Evolutionary conservation across 2,113 vertebrate genomes (phyloP).

Genomic region (Pelecanoides urinatrix): DNA sequence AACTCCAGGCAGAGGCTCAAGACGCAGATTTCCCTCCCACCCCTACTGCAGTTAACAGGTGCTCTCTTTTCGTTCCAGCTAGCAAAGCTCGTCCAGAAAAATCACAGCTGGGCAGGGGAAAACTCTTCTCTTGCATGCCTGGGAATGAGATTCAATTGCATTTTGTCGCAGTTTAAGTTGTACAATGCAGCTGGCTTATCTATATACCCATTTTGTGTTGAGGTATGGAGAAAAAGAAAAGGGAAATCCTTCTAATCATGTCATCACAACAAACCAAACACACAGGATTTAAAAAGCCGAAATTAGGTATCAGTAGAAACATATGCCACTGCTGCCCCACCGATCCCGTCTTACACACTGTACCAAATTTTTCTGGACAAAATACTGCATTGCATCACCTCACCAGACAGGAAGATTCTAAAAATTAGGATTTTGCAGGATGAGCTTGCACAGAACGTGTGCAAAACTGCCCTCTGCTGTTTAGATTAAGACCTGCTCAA

Average conservation of each 20-base stretch:
- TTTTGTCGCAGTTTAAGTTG: not conserved
- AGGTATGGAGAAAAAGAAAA: not conserved
- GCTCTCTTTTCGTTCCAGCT: not conserved
- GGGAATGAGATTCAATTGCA: not conserved
- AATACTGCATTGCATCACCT: conserved; percentile 48
- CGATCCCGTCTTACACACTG: not conserved
- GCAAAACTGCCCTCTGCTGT: conserved; percentile 59
- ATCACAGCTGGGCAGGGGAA: not conserved
- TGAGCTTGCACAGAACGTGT: not conserved
- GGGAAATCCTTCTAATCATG: not conserved
- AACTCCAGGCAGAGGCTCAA: not conserved
- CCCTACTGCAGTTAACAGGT: not conserved
- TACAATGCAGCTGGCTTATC: not conserved
- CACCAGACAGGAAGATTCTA: not conserved
- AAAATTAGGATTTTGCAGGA: not conserved
- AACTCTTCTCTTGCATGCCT: not conserved
- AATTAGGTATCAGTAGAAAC: not conserved
- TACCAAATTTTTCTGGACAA: not conserved
- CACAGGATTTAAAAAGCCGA: not conserved
- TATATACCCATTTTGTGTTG: not conserved
- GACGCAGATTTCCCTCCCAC: not conserved
- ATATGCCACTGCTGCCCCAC: not conserved
- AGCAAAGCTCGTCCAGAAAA: not conserved
- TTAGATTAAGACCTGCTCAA: not conserved
- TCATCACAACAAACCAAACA: not conserved